Base-by-base conservation (phyloP, 2,113 vertebrate genomes). In the Labeo rohita region DNA sequence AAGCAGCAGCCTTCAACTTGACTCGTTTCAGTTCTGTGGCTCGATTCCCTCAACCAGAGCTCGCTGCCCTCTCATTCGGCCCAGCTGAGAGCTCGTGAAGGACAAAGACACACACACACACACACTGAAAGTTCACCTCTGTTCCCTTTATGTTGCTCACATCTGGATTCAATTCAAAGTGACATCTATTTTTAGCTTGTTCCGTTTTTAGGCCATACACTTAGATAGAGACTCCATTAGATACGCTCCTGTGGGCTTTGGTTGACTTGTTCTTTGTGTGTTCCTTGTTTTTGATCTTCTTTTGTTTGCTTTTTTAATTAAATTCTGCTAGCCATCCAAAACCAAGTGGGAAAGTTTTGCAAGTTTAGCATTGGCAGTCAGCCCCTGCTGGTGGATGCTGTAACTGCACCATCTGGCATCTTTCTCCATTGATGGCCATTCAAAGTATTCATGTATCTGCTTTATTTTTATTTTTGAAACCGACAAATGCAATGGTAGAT, bases 91-190 rank as follows among this genome's bases (percentile, higher is more conserved):
- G 85, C n/a, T 76, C 34, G 34, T 82, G 56, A 76, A 66, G 81
- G 75, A 82, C 83, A 65, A 74, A 87, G 80, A 84, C 70, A 81
- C 85, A 39, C 50, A 28, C 85, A 39, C 50, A 28, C 28, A 80
- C 68, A 68, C 47, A 85, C 49, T 66, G 13, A 70, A 28, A 68
- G 80, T 70, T 77, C 86, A 63, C 79, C 79, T 87, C 83, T 78
- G 84, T 89, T 72, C 84, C 63, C 79, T 56, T 79, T 59, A 72
- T 74, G 49, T 87, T 70, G 87, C 84, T 83, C 84, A 88, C 87
- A 88, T 88, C 84, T 87, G 76, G 82, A 47, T 80, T 81, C 43
- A 45, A 84, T 68, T 84, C 43, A 28, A 52, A 68, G 65, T 43
- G 56, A 23, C 39, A 1, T 54, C 72, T 89, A 87, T 87, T 87